A percentile compares a stretch with the other conserved stretches of the same genome.
Conservation (phyloP, 2,888 invertebrate species). For the Gortyna flavago region DNA sequence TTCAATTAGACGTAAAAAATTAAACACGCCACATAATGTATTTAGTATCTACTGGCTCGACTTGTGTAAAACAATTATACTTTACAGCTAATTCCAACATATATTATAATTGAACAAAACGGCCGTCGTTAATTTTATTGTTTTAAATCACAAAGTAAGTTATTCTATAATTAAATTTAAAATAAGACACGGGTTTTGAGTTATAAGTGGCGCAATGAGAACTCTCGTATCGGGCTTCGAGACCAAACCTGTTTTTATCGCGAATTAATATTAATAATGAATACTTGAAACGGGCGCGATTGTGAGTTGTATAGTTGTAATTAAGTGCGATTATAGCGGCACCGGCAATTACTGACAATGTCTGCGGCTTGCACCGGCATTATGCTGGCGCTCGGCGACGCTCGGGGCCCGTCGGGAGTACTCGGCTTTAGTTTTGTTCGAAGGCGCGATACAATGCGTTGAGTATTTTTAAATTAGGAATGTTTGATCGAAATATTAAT, state of each 20-base stretch:
- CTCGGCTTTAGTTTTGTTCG: constrained; percentile 50
- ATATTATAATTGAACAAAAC: constrained; percentile 52
- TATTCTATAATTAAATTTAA: constrained; percentile 74
- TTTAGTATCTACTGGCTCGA: constrained; percentile 24
- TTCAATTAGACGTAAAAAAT: constrained; percentile 49
- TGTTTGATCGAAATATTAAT: constrained; percentile 56
- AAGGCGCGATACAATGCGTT: constrained; percentile 45
- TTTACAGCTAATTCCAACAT: constrained; percentile 51
- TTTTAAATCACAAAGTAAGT: constrained; percentile 69
- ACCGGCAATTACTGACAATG: constrained; percentile 83
- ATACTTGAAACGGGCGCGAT: constrained; percentile 86
- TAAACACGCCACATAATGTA: constrained; percentile 39
- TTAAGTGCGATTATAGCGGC: constrained; percentile 87
- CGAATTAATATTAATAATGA: constrained; percentile 88
- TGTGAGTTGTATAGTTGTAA: constrained; percentile 87
- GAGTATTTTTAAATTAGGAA: constrained; percentile 59
- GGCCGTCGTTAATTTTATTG: constrained; percentile 58
- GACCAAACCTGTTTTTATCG: constrained; percentile 85
- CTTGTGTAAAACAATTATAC: constrained; percentile 43
- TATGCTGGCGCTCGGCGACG: constrained; percentile 63
- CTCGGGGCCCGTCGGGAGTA: constrained; percentile 58
- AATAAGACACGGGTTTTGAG: constrained; percentile 73
- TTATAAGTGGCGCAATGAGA: constrained; percentile 68
- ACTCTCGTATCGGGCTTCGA: constrained; percentile 70
- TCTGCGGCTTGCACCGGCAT: constrained; percentile 77